Base-by-base conservation (phyloP, 2,888 invertebrate genomes). In the Eucriotettix oculatus region DNA sequence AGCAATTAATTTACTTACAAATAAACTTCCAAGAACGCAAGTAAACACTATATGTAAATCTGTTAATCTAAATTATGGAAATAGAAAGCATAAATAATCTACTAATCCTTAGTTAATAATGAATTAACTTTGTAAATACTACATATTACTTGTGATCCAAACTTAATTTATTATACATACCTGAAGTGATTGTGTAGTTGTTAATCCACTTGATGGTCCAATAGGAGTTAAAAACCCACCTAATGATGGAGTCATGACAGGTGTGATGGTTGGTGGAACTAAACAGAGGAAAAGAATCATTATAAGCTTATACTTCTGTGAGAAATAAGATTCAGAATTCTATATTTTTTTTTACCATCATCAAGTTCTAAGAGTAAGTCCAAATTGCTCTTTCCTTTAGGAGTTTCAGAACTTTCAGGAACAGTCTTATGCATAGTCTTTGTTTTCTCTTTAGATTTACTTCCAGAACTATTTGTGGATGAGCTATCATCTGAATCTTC, bases 331-430 rank as follows among this genome's bases (percentile, higher is more conserved):
- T 29, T 29, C 7, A 29, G 3, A 29, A 5, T 2, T 29, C 29
- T 16, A 29, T 58, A 10, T 53, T 42, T 5, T 16, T 40, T 69
- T 69, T 83, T 82, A 77, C 80, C 76, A 67, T 81, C 80, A 70
- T 88, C 90, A 65, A 95, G 75, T 70, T 93, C 93, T 52, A 95
- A 72, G 11, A 95, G 75, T 16, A 94, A 75, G 73, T 94, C 93
- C 64, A 91, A 73, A 74, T 90, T 90, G 9, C 85, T 79, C 68
- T 78, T 80, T 11, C 71, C 69, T 62, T 63, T 62, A 5, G 60
- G 54, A 9, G 64, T 63, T 14, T 62, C 3, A 55, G 55, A 40
- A 12, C 11, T 16, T 41, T 1, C 40, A 42, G 40, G 12, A 14
- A 10, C 42, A 14, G 16, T 44, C 54, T 52, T 61, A 62, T 73